Conservation (phyloP, 2,797 vertebrate species). For the Betta splendens region DNA sequence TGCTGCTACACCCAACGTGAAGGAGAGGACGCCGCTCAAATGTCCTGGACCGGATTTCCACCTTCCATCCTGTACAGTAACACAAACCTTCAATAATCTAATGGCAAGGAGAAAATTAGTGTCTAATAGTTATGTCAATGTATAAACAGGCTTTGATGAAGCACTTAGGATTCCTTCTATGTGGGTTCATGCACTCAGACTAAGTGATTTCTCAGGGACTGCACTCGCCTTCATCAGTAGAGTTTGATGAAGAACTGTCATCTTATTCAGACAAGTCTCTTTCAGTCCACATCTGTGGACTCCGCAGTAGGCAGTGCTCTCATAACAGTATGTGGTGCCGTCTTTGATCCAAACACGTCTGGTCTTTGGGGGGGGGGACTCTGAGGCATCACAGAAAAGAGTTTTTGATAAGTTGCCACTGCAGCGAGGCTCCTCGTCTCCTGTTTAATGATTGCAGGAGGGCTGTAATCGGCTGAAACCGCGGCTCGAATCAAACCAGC, state of each 20-base stretch:
- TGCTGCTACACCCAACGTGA: neutral
- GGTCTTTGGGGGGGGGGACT: slow-evolving; percentile 18
- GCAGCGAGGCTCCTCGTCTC: slow-evolving; percentile 32
- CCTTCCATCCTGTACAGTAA: neutral
- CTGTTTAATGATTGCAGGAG: slow-evolving; percentile 36
- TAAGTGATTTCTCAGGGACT: slow-evolving; percentile 66
- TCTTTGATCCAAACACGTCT: slow-evolving; percentile 41
- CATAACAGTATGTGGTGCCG: slow-evolving; percentile 3
- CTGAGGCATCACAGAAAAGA: slow-evolving; percentile 17
- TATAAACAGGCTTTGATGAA: slow-evolving; percentile 44
- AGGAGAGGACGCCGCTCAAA: slow-evolving; percentile 14
- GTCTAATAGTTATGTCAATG: slow-evolving; percentile 23
- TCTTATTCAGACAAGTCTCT: slow-evolving; percentile 29
- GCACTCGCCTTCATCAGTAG: slow-evolving; percentile 43
- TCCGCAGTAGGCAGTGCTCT: slow-evolving; percentile 18
- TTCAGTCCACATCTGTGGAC: slow-evolving; percentile 27
- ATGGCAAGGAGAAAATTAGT: slow-evolving; percentile 34
- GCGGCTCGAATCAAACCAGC: slow-evolving; percentile 22
- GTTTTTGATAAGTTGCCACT: slow-evolving; percentile 47
- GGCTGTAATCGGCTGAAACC: slow-evolving; percentile 28
- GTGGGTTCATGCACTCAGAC: slow-evolving; percentile 32
- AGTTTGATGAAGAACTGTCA: slow-evolving; percentile 48
- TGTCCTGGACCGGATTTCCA: slow-evolving; percentile 8
- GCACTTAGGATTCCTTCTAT: slow-evolving; percentile 38
- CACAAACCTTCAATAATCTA: slow-evolving; percentile 33